Evolutionary conservation across 2,113 vertebrate species (phyloP), one percentile per base, ranked within the genome.

Genomic region (Vicugna pacos): DNA sequence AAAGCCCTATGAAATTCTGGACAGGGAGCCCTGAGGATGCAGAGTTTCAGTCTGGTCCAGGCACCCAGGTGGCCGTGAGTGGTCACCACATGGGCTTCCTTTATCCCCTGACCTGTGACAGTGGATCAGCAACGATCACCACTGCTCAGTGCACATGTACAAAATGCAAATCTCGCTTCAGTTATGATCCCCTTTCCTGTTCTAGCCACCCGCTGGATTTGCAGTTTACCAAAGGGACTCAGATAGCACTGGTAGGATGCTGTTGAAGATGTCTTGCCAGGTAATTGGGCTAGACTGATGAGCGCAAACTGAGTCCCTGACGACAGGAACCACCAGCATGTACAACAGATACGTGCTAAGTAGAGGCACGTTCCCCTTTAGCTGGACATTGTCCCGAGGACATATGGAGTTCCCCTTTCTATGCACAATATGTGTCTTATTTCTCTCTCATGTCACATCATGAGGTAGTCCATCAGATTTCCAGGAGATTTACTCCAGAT

Each of bases 11-110:
- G 30, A 77, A 70, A 38, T 65, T 28, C 15, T 2, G 0, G 42
- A 15, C 26, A 0, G 0, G 0, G 0, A 0, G 0, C 0, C 0
- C 0, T 6, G 4, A 32, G 2, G 1, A 12, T 0, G 0, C 1
- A 19, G 0, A 69, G 26, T 0, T 9, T 4, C 22, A 0, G 24
- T 73, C 0, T 8, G 58, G 69, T 7, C 0, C 0, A 0, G 56
- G 54, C 58, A 87, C 65, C 0, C 1, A 0, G 13, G 32, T 92
- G 70, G 48, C 17, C 0, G 0, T 73, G 24, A 64, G 0, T 0
- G n/a, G 62, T 86, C 85, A 65, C 1, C 2, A 0, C 12, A 35
- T 6, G 6, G 50, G 7, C 35, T 16, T 86, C 76, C 12, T 32
- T 28, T 77, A 8, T 26, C 69, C 73, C 8, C 22, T 1, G 17